Percentiles rank a stretch among this genome's conserved stretches.
Conservation (phyloP, 2,888 invertebrate genomes). For the Disparrhopalites patrizii region DNA sequence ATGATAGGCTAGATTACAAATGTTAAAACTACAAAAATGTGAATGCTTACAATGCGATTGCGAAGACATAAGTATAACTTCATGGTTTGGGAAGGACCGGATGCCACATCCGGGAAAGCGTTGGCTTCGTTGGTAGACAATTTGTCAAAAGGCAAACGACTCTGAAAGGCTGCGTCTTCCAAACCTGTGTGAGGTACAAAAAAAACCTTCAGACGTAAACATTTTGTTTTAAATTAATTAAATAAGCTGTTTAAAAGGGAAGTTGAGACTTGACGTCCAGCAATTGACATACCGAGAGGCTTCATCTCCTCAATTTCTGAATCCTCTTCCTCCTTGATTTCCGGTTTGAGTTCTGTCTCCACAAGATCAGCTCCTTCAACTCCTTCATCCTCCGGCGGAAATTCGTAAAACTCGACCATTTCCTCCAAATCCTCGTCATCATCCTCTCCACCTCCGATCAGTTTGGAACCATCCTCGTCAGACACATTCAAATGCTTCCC, state of each 20-base stretch:
- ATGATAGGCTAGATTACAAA: too few relatives aligned
- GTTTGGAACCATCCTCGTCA: slow-evolving; percentile 1
- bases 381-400: slow-evolving; percentile 29
- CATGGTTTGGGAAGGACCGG: slow-evolving; percentile 73
- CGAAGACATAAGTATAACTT: slow-evolving; percentile 88
- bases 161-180: slow-evolving; percentile 91
- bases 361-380: slow-evolving; percentile 29
- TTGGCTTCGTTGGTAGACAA: slow-evolving; percentile 90
- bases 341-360: slow-evolving; percentile 6
- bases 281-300: slow-evolving; percentile 49
- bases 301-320: slow-evolving; percentile 58
- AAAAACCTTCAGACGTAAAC: too few relatives aligned
- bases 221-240: not conserved
- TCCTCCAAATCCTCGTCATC: slow-evolving; percentile 9
- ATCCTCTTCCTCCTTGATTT: slow-evolving; percentile 49
- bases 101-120: slow-evolving; percentile 86
- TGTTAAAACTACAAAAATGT: too few relatives aligned
- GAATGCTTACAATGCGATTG: slow-evolving; percentile 66
- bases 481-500: slow-evolving; percentile 22
- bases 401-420: not conserved
- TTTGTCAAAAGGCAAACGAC: slow-evolving; percentile 88
- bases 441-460: slow-evolving; percentile 17
- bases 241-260: not conserved
- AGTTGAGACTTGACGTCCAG: not conserved
- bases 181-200: slow-evolving; percentile 57